A percentile compares a stretch with the other conserved stretches of the same genome.
These are phyloP conservation scores for Gambusia yucatana DNA, from an alignment of 2,797 vertebrate species.

Conservation along the genomic window DNA sequence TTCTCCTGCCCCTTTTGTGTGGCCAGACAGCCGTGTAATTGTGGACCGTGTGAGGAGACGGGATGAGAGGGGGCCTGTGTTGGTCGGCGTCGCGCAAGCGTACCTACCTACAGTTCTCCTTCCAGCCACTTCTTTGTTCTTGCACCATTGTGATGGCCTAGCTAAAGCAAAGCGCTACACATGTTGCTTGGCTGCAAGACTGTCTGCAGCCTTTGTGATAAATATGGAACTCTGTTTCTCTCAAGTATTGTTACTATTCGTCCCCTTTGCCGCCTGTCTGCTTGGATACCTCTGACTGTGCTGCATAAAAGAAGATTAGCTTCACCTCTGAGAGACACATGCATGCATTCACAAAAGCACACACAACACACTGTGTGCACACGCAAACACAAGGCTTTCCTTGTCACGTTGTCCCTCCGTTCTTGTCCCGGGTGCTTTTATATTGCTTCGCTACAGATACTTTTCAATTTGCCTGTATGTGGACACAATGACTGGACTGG, in stretches of 20 bases:
- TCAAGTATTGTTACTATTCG: conserved; percentile 67
- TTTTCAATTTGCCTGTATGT: conserved; percentile 13
- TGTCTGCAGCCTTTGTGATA: conserved; percentile 80
- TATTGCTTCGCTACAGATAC: conserved; percentile 16
- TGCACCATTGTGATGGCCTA: conserved; percentile 58
- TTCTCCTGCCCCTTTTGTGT: conserved; percentile 72
- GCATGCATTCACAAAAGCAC: conserved; percentile 32
- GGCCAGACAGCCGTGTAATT: conserved; percentile 75
- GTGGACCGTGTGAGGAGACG: conserved; percentile 52
- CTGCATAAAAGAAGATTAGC: conserved; percentile 71
- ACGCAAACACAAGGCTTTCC: conserved; percentile 28
- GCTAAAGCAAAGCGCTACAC: conserved; percentile 68
- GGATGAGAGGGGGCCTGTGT: conserved; percentile 61
- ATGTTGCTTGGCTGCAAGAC: conserved; percentile 70
- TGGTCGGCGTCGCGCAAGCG: conserved; percentile 41
- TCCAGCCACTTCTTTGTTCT: conserved; percentile 68
- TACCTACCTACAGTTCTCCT: conserved; percentile 63
- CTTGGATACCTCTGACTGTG: conserved; percentile 58
- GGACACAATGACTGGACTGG: conserved; percentile 11
- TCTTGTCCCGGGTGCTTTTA: conserved; percentile 19
- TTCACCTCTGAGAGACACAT: conserved; percentile 57
- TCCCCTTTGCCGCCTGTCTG: conserved; percentile 54
- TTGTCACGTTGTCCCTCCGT: conserved; percentile 28
- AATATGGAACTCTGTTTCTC: conserved; percentile 68
- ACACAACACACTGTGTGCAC: conserved; percentile 28